These are phyloP conservation scores for Seladonia tumulorum DNA, from an alignment of 2,888 invertebrate genomes.

Conservation along the genomic window DNA sequence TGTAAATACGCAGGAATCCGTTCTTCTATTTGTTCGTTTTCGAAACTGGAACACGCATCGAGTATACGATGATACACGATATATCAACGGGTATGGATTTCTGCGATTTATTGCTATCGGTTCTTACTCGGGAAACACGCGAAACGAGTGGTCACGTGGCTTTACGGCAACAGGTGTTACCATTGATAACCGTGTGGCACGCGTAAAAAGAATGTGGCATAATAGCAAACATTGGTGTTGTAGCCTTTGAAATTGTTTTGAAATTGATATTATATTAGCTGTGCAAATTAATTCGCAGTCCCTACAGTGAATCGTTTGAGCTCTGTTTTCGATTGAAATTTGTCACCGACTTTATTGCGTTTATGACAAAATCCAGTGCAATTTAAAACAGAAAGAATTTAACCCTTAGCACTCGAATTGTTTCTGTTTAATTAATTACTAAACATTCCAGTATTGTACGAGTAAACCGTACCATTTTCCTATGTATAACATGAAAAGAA, in stretches of 20 bases:
- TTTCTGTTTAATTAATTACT: too few relatives aligned
- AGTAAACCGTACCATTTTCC: too few relatives aligned
- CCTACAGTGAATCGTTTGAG: not conserved
- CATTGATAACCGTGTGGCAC: not conserved
- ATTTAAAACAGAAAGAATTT: too few relatives aligned
- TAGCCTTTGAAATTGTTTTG: not conserved
- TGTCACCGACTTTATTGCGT: too few relatives aligned
- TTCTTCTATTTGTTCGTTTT: not conserved
- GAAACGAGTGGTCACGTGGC: not conserved
- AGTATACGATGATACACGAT: not conserved
- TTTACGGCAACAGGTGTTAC: not conserved
- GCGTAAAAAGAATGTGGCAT: not conserved
- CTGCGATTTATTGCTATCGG: conserved; percentile 18
- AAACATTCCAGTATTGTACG: too few relatives aligned
- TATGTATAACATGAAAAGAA: too few relatives aligned
- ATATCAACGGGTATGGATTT: conserved; percentile 29
- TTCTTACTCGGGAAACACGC: not conserved
- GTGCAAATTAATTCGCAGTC: too few relatives aligned
- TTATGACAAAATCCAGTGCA: too few relatives aligned
- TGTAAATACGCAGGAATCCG: not conserved
- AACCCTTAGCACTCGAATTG: too few relatives aligned
- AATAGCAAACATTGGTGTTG: not conserved
- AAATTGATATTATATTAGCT: too few relatives aligned
- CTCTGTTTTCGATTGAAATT: too few relatives aligned
- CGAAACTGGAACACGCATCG: not conserved